phyloP scores from a whole-genome alignment of 2,888 invertebrate species.

The Alloscopus bannaensis region DNA sequence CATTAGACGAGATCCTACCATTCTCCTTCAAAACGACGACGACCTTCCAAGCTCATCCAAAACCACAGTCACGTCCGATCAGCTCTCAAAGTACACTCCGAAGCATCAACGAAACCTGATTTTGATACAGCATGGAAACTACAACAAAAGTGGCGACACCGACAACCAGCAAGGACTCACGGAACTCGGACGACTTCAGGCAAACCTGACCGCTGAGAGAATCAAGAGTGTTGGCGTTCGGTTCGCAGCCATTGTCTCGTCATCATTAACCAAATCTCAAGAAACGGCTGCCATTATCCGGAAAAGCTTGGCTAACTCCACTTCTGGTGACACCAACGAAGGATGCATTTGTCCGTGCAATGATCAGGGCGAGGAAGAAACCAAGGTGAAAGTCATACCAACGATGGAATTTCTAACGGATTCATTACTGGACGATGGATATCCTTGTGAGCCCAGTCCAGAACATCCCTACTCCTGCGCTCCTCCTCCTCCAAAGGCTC shows the following conservation, averaged over 20 bases:
- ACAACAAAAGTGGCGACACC: constrained; percentile 86
- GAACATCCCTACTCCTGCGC: too few species aligned
- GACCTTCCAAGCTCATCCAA: too few species aligned
- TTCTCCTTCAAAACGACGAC: too few species aligned
- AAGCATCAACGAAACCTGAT: constrained; percentile 90
- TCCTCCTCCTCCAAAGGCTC: too few species aligned
- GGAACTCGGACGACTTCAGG: constrained; percentile 86
- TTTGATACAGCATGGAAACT: constrained; percentile 96
- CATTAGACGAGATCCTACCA: too few species aligned
- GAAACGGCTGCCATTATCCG: constrained; percentile 92
- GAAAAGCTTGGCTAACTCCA: constrained; percentile 82
- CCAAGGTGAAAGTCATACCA: constrained; percentile 35
- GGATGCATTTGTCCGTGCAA: too few species aligned
- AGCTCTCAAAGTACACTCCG: too few species aligned
- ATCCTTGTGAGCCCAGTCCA: constrained; percentile 95
- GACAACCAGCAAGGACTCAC: constrained; percentile 82
- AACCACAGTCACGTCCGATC: too few species aligned
- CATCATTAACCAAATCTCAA: constrained; percentile 94
- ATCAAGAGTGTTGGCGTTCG: constrained; percentile 85
- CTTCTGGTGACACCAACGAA: too few species aligned
- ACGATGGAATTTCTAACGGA: constrained; percentile 80
- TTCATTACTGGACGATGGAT: constrained; percentile 91
- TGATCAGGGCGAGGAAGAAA: too few species aligned
- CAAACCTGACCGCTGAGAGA: constrained; percentile 87
- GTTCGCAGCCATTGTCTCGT: constrained; percentile 87